These are phyloP conservation scores for Anoplopoma fimbria DNA, from an alignment of 2,113 vertebrate species.

Conservation along the genomic window DNA sequence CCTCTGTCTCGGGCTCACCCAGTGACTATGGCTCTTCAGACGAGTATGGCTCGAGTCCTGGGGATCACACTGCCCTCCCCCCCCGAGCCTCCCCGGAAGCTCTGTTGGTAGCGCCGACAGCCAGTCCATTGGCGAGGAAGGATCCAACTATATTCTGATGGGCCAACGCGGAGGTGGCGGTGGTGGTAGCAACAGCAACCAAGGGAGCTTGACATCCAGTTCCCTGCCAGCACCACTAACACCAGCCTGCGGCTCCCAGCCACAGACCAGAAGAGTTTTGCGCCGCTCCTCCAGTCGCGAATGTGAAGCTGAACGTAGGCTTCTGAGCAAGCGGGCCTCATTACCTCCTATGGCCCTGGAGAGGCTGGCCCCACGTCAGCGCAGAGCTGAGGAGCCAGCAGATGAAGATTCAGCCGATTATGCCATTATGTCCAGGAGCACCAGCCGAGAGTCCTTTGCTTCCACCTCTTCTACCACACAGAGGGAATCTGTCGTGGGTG, in stretches of 20 bases:
- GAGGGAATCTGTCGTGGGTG: slow-evolving; percentile 56
- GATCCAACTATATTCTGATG: slow-evolving; percentile 86
- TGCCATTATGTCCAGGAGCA: slow-evolving; percentile 78
- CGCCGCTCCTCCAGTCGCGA: slow-evolving; percentile 83
- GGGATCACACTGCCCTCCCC: slow-evolving; percentile 76
- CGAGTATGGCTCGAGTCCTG: slow-evolving; percentile 86
- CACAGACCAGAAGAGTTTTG: slow-evolving; percentile 77
- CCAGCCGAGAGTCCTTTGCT: slow-evolving; percentile 79
- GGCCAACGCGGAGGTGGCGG: slow-evolving; percentile 63
- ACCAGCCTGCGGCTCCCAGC: slow-evolving; percentile 51
- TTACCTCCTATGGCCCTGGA: slow-evolving; percentile 85
- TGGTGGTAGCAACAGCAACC: slow-evolving; percentile 41
- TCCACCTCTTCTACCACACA: slow-evolving; percentile 65
- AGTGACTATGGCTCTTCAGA: slow-evolving; percentile 88
- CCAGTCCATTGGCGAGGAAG: slow-evolving; percentile 74
- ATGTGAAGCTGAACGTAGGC: slow-evolving; percentile 78
- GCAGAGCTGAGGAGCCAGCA: slow-evolving; percentile 61
- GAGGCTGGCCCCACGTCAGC: slow-evolving; percentile 69
- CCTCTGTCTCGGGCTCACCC: slow-evolving; percentile 83
- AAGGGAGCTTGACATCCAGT: slow-evolving; percentile 51
- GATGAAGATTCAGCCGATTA: slow-evolving; percentile 80
- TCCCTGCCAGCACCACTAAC: slow-evolving; percentile 66
- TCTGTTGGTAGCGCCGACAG: slow-evolving; percentile 72
- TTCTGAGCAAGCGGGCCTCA: slow-evolving; percentile 82
- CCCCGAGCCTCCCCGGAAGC: slow-evolving; percentile 70